Conservation (phyloP, 2,113 vertebrate genomes). For the Romanogobio albipinnatus region DNA sequence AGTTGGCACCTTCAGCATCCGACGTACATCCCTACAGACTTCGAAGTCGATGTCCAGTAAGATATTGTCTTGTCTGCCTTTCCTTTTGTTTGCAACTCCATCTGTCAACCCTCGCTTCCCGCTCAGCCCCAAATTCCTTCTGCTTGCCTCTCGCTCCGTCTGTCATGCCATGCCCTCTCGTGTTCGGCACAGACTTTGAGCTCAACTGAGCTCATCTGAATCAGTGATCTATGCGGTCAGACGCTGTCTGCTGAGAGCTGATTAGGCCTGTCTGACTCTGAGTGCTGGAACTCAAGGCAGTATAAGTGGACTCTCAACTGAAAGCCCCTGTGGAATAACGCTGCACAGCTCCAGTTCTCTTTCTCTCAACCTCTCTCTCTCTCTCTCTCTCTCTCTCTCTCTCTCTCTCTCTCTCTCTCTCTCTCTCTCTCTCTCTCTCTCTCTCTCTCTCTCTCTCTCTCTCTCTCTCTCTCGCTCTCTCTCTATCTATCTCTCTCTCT, state of each 20-base stretch:
- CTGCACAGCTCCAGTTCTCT: conserved; percentile 13
- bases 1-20: conserved; percentile 89
- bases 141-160: neutral
- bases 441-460: neutral
- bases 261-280: conserved; percentile 50
- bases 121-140: neutral
- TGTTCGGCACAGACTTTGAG: conserved; percentile 35
- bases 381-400: neutral
- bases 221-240: conserved; percentile 50
- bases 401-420: neutral
- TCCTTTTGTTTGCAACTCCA: conserved; percentile 26
- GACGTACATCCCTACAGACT: conserved; percentile 89
- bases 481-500: neutral
- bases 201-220: conserved; percentile 25
- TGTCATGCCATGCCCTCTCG: conserved; percentile 36
- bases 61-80: conserved; percentile 59
- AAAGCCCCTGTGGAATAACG: conserved; percentile 22
- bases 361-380: neutral
- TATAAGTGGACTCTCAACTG: conserved; percentile 39
- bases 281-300: conserved; percentile 33
- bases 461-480: neutral
- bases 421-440: neutral
- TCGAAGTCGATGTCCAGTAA: conserved; percentile 94
- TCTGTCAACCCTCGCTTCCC: conserved; percentile 11
- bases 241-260: conserved; percentile 50